A percentile compares a stretch with the other conserved stretches of the same genome.
Conservation (phyloP, 53 echinoderm and acorn worm species). For the Glandiceps talaboti region DNA sequence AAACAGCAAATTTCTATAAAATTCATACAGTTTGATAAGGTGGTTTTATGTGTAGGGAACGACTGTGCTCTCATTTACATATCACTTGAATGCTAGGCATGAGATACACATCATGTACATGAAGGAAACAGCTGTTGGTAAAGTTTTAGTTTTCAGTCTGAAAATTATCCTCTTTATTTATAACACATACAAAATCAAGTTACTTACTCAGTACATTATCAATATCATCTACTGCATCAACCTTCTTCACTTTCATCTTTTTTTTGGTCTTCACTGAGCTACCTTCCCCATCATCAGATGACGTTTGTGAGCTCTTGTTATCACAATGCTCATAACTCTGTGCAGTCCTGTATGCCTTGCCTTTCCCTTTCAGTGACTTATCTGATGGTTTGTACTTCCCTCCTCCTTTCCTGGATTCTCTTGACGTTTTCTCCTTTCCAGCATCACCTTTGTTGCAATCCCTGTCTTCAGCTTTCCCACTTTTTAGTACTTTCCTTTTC, state of each 20-base stretch:
- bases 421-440: constrained; percentile 6
- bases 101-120: no score
- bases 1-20: no score
- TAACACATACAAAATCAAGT: background rate
- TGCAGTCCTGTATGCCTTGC: background rate
- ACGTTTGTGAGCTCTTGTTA: no score
- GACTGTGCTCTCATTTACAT: no score
- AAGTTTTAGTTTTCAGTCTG: no score
- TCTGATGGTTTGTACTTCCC: constrained; percentile 1
- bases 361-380: background rate
- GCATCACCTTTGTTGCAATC: background rate
- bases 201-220: constrained; percentile 65
- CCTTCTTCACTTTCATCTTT: background rate
- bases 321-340: no score
- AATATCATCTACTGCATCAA: constrained; percentile 12
- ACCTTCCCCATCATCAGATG: background rate
- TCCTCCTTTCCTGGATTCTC: no score
- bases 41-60: no score
- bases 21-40: no score
- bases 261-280: background rate
- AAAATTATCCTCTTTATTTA: no score
- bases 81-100: no score
- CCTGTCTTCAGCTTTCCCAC: background rate
- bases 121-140: no score
- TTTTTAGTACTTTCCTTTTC: background rate